These are phyloP conservation scores for Dryomyza anilis DNA, from an alignment of 2,888 invertebrate genomes.

Conservation along the genomic window DNA sequence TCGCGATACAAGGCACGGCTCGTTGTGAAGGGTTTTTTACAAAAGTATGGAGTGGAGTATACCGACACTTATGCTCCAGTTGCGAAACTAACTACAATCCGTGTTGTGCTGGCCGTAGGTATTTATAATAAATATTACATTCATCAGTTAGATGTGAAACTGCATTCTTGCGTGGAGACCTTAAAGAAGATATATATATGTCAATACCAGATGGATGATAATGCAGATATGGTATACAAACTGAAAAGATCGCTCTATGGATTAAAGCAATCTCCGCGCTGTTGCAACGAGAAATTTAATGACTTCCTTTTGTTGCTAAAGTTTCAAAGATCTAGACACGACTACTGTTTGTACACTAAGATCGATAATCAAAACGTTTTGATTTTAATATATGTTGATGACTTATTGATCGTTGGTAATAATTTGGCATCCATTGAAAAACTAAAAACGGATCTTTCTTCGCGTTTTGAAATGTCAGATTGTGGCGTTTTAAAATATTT, in stretches of 20 bases:
- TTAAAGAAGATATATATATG: not conserved
- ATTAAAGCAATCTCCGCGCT: not conserved
- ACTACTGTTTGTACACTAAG: too few species aligned
- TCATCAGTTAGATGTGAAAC: not conserved
- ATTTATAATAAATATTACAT: not conserved
- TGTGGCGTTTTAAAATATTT: too few species aligned
- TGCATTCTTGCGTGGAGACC: too few species aligned
- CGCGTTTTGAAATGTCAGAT: too few species aligned
- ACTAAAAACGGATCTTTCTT: not conserved
- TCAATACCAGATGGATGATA: not conserved
- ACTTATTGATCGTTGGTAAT: not conserved
- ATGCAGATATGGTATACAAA: too few species aligned
- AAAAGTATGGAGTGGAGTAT: too few species aligned
- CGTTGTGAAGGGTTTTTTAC: too few species aligned
- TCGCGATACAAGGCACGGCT: too few species aligned
- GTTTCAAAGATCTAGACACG: too few species aligned
- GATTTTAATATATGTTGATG: not conserved
- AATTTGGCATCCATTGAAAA: not conserved
- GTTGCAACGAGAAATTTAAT: not conserved
- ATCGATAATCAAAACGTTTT: too few species aligned
- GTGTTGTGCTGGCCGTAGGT: not conserved
- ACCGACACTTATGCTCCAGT: not conserved
- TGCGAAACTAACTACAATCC: not conserved
- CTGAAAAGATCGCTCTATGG: too few species aligned
- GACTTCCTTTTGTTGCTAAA: too few species aligned